Conservation (phyloP, 37 sponge, comb jelly and placozoan genomes). For the Halisarca cf. caerulea region DNA sequence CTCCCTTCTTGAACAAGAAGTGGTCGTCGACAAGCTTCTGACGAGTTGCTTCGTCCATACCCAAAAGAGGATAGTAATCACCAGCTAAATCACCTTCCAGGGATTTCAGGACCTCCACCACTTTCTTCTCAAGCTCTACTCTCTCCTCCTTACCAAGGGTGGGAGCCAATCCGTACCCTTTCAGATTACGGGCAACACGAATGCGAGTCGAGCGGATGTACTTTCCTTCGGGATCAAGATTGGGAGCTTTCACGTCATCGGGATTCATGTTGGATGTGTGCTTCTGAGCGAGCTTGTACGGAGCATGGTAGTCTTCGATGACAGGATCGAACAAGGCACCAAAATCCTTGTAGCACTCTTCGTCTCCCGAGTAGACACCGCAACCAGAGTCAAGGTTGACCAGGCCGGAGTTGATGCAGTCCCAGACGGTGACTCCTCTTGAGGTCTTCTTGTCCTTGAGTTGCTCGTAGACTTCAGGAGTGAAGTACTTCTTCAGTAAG, state of each 20-base stretch:
- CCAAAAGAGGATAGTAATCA: constrained; percentile 63
- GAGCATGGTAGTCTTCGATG: constrained; percentile 31
- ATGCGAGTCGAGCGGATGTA: constrained; percentile 40
- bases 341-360: constrained; percentile 44
- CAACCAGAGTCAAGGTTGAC: constrained; percentile 25
- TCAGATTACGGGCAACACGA: constrained; percentile 45
- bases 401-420: constrained; percentile 39
- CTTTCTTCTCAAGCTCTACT: constrained; percentile 31
- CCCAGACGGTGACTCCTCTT: constrained; percentile 40
- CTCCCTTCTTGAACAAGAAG: constrained; percentile 77
- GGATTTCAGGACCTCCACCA: constrained; percentile 33
- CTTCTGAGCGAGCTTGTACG: constrained; percentile 22
- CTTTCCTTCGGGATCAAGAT: constrained; percentile 41
- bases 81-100: constrained; percentile 58
- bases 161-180: constrained; percentile 40
- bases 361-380: constrained; percentile 35
- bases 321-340: constrained; percentile 12
- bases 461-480: constrained; percentile 28
- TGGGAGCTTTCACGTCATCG: constrained; percentile 29
- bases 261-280: constrained; percentile 41
- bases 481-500: constrained; percentile 20
- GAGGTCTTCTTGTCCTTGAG: constrained; percentile 54
- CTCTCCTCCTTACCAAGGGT: constrained; percentile 36
- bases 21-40: constrained; percentile 77
- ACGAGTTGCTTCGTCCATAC: constrained; percentile 58